Evolutionary conservation across 1,140 invertebrate species (phyloP), one percentile per base, ranked within the genome.

Genomic region (Eriosoma lanigerum): DNA sequence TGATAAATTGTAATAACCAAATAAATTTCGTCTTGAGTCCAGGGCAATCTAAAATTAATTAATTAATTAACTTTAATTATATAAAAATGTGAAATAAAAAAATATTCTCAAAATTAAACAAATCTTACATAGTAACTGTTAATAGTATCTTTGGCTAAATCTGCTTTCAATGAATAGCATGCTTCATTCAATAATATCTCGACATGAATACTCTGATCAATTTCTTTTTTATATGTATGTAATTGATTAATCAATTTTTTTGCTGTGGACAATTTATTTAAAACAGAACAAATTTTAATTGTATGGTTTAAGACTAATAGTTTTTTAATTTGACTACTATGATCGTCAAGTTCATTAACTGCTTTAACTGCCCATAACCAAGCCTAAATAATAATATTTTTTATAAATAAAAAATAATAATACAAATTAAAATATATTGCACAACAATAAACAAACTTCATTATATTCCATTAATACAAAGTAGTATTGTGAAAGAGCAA

Each of bases 1-100:
- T 84, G 93, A 91, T 78, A 97, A 89, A 87, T 95, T 96, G 84
- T 90, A 90, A 83, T 90, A 90, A 15, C 93, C 93, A 88, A 96
- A 97, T 84, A 96, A 90, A 80, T 87, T 85, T 84, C 90, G 89
- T 80, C 94, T 89, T 62, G 93, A 91, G 48, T 89, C 87, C 82
- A 96, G 85, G 1, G 94, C 94, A 84, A 90, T 90, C 91, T 94
- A 84, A 0, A 85, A 81, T 81, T n/a, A 24, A 52, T 56, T 19
- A n/a, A n/a, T n/a, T n/a, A n/a, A n/a, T n/a, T n/a, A n/a, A n/a
- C n/a, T n/a, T n/a, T n/a, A n/a, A n/a, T n/a, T n/a, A n/a, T n/a
- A n/a, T n/a, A n/a, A n/a, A n/a, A n/a, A n/a, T n/a, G n/a, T n/a
- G n/a, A n/a, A n/a, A n/a, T n/a, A n/a, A n/a, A n/a, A n/a, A n/a